These are phyloP conservation scores for Neoseiulus cucumeris DNA, from an alignment of 1,140 invertebrate genomes.

Conservation along the genomic window DNA sequence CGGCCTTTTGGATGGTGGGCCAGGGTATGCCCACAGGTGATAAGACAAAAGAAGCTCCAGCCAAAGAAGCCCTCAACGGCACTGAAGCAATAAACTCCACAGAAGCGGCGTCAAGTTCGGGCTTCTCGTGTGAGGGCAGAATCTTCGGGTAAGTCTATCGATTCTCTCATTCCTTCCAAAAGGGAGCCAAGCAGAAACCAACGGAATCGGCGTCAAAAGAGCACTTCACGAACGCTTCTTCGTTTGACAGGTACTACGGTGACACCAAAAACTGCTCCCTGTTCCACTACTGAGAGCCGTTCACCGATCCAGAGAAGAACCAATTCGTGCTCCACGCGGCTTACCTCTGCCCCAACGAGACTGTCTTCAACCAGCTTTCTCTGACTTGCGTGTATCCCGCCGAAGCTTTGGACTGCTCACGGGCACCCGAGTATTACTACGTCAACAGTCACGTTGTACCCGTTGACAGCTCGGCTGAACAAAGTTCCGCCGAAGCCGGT, in stretches of 20 bases:
- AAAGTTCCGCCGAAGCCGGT: not conserved
- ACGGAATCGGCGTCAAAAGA: too few relatives aligned
- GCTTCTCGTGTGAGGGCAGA: not conserved
- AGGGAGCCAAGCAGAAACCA: too few relatives aligned
- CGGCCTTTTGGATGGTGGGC: not conserved
- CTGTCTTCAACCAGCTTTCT: conserved; percentile 20
- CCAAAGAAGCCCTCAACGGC: conserved; percentile 1
- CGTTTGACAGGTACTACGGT: conserved; percentile 13
- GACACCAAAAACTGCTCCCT: conserved; percentile 15
- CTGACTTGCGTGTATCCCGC: conserved; percentile 23
- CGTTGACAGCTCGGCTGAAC: conserved; percentile 1
- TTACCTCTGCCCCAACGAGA: conserved; percentile 20
- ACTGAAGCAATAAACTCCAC: not conserved
- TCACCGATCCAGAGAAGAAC: conserved; percentile 11
- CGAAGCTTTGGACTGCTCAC: conserved; percentile 29
- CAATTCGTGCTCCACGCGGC: conserved; percentile 17
- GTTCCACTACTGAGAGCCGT: conserved; percentile 16
- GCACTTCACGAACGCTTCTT: not conserved
- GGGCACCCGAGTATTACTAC: conserved; percentile 24
- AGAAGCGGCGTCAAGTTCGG: not conserved
- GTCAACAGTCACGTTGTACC: conserved; percentile 13
- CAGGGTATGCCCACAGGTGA: not conserved
- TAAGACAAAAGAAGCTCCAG: not conserved
- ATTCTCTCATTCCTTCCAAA: too few relatives aligned
- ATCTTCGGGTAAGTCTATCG: not conserved